Base-by-base conservation (phyloP, 2,797 vertebrate genomes). In the Myotis planiceps region DNA sequence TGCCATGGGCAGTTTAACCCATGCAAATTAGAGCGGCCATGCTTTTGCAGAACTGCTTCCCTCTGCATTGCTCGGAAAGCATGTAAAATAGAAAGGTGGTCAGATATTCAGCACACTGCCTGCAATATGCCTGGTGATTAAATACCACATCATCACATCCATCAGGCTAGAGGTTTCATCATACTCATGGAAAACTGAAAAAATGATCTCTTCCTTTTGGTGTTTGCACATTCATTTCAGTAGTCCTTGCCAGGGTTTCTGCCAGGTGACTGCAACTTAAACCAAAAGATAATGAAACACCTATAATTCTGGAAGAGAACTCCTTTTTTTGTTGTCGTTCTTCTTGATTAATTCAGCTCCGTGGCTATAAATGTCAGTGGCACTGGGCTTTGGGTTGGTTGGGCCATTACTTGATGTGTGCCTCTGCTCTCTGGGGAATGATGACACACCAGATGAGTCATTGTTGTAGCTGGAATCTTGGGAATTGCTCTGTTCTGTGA, bases 61-160 rank as follows among this genome's bases (percentile, higher is more conserved):
- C 98, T 98, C 98, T 98, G 98, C 98, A 98, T 98, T 99, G 98
- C 98, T 98, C 98, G 97, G 98, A 98, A 98, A 99, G 98, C 98
- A 99, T 99, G 98, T 98, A 95, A 98, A 97, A 97, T 98, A 87
- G 42, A 96, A 95, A 98, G 98, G 97, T 97, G 98, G 97, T 98
- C 97, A 98, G 96, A 80, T 37, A 34, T 74, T 97, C 95, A 97
- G 97, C 98, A 98, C 97, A 96, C 97, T 98, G 98, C 98, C 98
- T 99, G 98, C 98, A 95, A 88, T 98, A 76, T 98, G 98, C 96
- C 98, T 98, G 97, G 97, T 98, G 97, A 98, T 97, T 90, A 98
- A 98, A 95, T 92, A 91, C 97, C 97, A 93, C 96, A 96, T 98
- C 98, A 97, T 98, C 98, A 97, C 97, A 98, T 98, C 92, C 95